These are phyloP conservation scores for Ptyas mucosa DNA, from an alignment of 2,113 vertebrate species.

Conservation along the genomic window DNA sequence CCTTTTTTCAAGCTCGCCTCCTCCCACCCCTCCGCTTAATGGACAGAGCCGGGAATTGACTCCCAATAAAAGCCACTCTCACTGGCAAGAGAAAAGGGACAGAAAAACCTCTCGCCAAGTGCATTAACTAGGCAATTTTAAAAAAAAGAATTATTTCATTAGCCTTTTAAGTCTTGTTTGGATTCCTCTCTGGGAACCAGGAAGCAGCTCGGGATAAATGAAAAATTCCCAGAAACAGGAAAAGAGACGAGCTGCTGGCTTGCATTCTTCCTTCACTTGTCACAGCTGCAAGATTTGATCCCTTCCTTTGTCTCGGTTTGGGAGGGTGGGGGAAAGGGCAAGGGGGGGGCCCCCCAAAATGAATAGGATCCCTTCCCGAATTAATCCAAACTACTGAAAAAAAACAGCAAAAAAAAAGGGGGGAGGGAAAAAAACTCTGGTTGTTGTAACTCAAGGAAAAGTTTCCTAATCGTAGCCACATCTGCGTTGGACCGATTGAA, in stretches of 20 bases:
- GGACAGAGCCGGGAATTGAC: background rate
- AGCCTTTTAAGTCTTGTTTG: background rate
- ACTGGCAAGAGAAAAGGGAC: background rate
- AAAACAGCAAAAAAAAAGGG: background rate
- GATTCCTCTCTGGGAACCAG: background rate
- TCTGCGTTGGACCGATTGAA: background rate
- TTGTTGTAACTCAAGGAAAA: background rate
- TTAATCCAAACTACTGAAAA: background rate
- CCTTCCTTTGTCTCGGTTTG: background rate
- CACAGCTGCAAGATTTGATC: background rate
- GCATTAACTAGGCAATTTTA: background rate
- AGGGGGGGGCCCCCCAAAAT: background rate
- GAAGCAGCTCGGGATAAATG: background rate
- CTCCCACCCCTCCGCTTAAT: background rate
- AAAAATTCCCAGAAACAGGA: slow-evolving; percentile 36
- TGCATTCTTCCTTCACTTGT: background rate
- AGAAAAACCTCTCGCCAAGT: background rate
- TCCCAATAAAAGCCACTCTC: background rate
- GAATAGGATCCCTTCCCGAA: background rate
- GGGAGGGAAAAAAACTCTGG: background rate
- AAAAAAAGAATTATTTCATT: background rate
- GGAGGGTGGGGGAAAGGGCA: rapidly evolving
- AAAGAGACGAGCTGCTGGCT: rapidly evolving
- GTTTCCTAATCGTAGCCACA: background rate
- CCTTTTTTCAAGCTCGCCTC: background rate